Evolutionary conservation across 2,797 vertebrate species (phyloP), one percentile per base, ranked within the genome.

Genomic region (Onychomys leucogaster): DNA sequence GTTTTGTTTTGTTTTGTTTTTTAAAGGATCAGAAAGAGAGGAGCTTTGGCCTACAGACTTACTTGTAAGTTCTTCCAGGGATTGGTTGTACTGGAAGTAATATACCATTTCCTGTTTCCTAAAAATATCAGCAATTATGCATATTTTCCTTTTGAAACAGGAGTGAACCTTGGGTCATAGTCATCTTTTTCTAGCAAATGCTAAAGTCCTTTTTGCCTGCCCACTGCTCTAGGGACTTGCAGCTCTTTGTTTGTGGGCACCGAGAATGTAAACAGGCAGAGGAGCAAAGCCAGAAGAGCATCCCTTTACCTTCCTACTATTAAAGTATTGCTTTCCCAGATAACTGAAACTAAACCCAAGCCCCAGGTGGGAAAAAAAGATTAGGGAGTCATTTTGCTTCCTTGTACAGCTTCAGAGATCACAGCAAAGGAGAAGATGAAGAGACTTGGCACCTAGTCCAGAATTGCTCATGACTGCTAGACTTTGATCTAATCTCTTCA

Each of bases 21-120:
- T 69, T 69, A 19, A 94, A 27, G 13, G n/a, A 91, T 32, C 80
- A 84, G 82, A 37, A 57, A 82, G 89, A 91, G 52, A 90, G n/a
- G 37, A 88, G 17, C 29, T 93, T 88, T 94, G 65, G 73, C 61
- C 90, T 89, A 21, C 7, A 77, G 71, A 69, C 27, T 88, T 77
- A 92, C 65, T 94, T 87, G 2, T 25, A 92, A 94, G 43, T 29
- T 95, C 43, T 82, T 91, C n/a, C 65, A 88, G 34, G 1, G 4
- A 85, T 81, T 92, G 49, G 19, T 78, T 97, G 12, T 92, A 46
- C 71, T 91, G 94, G 32, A 92, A 90, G 11, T 89, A 91, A 90
- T 63, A 32, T 0, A n/a, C 13, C 46, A 2, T 43, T 63, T 52
- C 25, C 13, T 76, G 17, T 61, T 23, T 9, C 10, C 1, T 14